Conservation (phyloP, 2,888 invertebrate genomes). For the Lasioglossum vierecki region DNA sequence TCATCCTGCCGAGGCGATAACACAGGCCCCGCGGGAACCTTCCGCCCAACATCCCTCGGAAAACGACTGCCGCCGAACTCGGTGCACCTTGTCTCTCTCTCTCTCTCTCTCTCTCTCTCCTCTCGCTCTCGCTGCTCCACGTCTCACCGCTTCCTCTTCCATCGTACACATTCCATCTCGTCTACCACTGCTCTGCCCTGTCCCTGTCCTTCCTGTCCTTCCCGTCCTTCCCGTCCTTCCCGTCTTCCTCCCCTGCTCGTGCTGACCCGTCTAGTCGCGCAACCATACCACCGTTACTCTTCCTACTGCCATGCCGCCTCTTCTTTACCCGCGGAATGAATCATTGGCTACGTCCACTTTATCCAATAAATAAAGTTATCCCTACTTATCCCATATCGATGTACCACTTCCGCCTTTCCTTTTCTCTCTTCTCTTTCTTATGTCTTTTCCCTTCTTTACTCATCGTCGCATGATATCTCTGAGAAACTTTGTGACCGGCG, state of each 20-base stretch:
- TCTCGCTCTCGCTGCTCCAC: constrained; percentile 39
- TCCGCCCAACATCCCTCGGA: constrained; percentile 82
- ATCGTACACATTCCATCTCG: constrained; percentile 39
- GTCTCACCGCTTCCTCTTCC: constrained; percentile 42
- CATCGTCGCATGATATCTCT: not conserved
- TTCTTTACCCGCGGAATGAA: constrained; percentile 27
- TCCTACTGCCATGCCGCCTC: constrained; percentile 27
- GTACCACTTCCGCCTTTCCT: not conserved
- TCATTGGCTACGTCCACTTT: constrained; percentile 22
- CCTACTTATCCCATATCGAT: not conserved
- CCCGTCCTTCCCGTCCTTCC: constrained; percentile 32
- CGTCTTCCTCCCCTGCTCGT: constrained; percentile 23
- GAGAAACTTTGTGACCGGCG: not conserved
- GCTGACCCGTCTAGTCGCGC: constrained; percentile 42
- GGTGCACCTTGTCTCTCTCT: constrained; percentile 43
- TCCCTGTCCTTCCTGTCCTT: constrained; percentile 34
- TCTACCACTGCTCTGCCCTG: constrained; percentile 17
- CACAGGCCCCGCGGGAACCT: constrained; percentile 84
- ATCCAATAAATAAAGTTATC: constrained; percentile 12
- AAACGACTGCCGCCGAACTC: constrained; percentile 77
- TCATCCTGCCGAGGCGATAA: constrained; percentile 84
- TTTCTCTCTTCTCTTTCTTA: not conserved
- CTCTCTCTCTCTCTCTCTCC: constrained; percentile 13
- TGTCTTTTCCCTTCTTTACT: not conserved
- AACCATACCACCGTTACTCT: constrained; percentile 29